Evolutionary conservation across 2,113 vertebrate species (phyloP).

Genomic region (Neoarius graeffei): DNA sequence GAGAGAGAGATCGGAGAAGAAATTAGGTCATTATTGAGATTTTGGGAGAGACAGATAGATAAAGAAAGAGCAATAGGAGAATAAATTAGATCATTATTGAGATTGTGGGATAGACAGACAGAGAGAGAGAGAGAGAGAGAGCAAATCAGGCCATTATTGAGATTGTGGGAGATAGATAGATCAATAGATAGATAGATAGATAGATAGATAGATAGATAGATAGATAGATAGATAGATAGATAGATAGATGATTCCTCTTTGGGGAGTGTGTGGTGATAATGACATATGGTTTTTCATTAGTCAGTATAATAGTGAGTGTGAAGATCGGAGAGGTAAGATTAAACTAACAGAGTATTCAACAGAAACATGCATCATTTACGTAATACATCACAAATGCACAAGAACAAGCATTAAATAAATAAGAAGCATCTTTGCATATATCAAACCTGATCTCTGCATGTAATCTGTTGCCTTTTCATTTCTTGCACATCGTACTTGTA

Average conservation of each 20-base stretch:
- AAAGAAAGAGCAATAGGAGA: background rate
- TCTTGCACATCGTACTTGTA: background rate
- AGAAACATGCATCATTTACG: background rate
- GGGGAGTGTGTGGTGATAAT: constrained; percentile 32
- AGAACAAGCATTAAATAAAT: background rate
- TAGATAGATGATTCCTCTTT: constrained; percentile 44
- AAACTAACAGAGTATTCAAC: background rate
- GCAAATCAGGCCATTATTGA: too few species aligned
- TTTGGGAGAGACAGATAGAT: background rate
- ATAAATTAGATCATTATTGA: too few species aligned
- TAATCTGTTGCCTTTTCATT: background rate
- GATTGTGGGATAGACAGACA: too few species aligned
- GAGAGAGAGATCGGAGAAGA: background rate
- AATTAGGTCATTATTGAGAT: too few species aligned
- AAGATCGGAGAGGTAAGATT: constrained; percentile 6
- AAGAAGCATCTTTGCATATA: background rate
- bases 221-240: constrained; percentile 11
- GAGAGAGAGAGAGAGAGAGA: background rate
- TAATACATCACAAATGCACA: background rate
- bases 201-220: background rate
- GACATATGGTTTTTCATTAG: constrained; percentile 40
- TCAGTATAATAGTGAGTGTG: constrained; percentile 24
- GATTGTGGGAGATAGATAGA: background rate
- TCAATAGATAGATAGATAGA: background rate
- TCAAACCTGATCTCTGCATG: background rate